Evolutionary conservation across 1,140 invertebrate genomes (phyloP).

Genomic region (Gonatopus flavifemur): DNA sequence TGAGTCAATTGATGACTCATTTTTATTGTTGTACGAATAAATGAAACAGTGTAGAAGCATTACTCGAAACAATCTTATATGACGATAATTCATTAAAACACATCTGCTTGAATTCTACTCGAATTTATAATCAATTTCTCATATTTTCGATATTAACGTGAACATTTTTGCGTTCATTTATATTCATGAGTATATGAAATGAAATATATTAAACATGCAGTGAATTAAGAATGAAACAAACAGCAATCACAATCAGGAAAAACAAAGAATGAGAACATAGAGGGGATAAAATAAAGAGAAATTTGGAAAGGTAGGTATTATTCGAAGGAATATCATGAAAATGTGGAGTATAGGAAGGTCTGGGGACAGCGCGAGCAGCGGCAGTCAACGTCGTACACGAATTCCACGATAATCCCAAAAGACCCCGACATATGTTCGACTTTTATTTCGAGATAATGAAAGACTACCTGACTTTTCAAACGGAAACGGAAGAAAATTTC

Average conservation of each 20-base stretch:
- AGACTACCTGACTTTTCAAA: slow-evolving; percentile 18
- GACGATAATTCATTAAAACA: too few relatives aligned
- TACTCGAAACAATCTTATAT: too few relatives aligned
- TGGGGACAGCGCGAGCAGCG: slow-evolving; percentile 60
- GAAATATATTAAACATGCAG: not conserved
- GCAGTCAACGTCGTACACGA: slow-evolving; percentile 60
- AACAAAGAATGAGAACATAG: slow-evolving; percentile 12
- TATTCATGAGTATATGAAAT: not conserved
- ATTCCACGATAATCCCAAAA: slow-evolving; percentile 23
- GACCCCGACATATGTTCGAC: slow-evolving; percentile 1
- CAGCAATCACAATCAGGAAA: slow-evolving; percentile 10
- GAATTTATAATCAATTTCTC: too few relatives aligned
- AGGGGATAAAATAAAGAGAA: slow-evolving; percentile 19
- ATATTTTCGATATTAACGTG: too few relatives aligned
- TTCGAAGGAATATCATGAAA: slow-evolving; percentile 12
- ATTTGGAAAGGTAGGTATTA: slow-evolving; percentile 5
- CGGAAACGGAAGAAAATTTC: slow-evolving; percentile 5
- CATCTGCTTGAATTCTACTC: too few relatives aligned
- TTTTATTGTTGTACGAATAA: too few relatives aligned
- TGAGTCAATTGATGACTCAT: too few relatives aligned
- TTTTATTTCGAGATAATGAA: slow-evolving; percentile 21
- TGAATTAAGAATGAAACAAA: not conserved
- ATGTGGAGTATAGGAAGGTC: slow-evolving; percentile 36
- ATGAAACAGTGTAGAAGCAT: too few relatives aligned
- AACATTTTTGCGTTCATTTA: too few relatives aligned